Percentiles rank a stretch among this genome's conserved stretches.
Evolutionary conservation across 2,113 vertebrate genomes (phyloP).

Genomic region (Anhinga rufa): DNA sequence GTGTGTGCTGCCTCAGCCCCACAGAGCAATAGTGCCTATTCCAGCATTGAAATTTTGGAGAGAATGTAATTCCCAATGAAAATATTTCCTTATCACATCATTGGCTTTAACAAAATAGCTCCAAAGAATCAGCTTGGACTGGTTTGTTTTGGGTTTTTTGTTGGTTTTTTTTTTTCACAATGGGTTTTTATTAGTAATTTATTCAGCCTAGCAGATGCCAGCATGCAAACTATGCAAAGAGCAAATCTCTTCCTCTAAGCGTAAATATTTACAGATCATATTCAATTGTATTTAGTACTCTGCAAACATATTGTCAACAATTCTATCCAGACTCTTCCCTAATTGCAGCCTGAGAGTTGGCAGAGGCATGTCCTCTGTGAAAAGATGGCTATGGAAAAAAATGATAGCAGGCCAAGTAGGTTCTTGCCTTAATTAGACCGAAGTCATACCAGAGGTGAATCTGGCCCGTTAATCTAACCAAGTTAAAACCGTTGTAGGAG

Average conservation of each 20-base stretch:
- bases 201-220: constrained; percentile 41
- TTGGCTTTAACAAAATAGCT: background rate
- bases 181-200: constrained; percentile 27
- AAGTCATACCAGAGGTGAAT: background rate
- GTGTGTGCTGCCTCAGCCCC: background rate
- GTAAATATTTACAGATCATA: constrained; percentile 53
- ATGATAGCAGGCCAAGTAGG: background rate
- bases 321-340: constrained; percentile 23
- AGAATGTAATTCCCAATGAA: background rate
- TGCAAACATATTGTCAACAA: constrained; percentile 39
- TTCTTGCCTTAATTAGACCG: background rate
- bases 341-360: background rate
- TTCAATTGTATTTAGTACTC: constrained; percentile 33
- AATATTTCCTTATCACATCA: background rate
- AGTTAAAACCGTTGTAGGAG: background rate
- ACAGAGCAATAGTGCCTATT: background rate
- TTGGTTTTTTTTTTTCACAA: background rate
- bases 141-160: background rate
- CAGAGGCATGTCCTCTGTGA: background rate
- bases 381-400: background rate
- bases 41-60: background rate
- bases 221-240: constrained; percentile 11
- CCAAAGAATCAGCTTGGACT: background rate
- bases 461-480: background rate
- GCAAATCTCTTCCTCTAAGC: constrained; percentile 25